phyloP scores from a whole-genome alignment of 2,888 invertebrate genomes.

The Macrosoma leucophasiata region DNA sequence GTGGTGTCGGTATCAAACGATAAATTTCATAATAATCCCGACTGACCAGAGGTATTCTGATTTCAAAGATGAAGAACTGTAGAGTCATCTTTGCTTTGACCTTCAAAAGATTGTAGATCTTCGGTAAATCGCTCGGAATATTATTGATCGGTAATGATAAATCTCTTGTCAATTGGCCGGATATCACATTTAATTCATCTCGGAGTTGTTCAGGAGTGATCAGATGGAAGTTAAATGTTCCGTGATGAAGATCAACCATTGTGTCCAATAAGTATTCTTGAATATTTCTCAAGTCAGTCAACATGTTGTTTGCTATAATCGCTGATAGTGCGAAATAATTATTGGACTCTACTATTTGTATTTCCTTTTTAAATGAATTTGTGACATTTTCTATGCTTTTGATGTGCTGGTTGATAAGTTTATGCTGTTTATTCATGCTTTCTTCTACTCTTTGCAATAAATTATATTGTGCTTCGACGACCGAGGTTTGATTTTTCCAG shows the following conservation, averaged over 20 bases:
- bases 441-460: slow-evolving; percentile 6
- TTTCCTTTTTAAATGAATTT: slow-evolving; percentile 1
- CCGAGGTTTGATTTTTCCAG: slow-evolving; percentile 7
- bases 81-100: slow-evolving; percentile 17
- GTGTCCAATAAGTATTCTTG: slow-evolving; percentile 1
- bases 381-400: slow-evolving; percentile 4
- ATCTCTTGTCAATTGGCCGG: slow-evolving; percentile 1
- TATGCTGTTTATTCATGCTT: slow-evolving; percentile 3
- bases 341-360: neutral
- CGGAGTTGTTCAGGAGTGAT: slow-evolving; percentile 5
- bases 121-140: neutral
- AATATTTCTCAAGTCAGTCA: slow-evolving; percentile 1
- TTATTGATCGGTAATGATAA: slow-evolving; percentile 4
- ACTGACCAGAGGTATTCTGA: slow-evolving; percentile 15
- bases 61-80: slow-evolving; percentile 16
- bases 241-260: slow-evolving; percentile 2
- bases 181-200: neutral
- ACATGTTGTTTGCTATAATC: neutral
- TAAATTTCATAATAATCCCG: too few species aligned
- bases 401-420: too few species aligned
- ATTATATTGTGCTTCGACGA: slow-evolving; percentile 7
- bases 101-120: slow-evolving; percentile 14
- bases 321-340: slow-evolving; percentile 1
- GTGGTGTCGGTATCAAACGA: too few species aligned
- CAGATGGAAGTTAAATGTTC: slow-evolving; percentile 3